phyloP scores from a whole-genome alignment of 2,888 invertebrate species.

The Opisthograptis luteolata region DNA sequence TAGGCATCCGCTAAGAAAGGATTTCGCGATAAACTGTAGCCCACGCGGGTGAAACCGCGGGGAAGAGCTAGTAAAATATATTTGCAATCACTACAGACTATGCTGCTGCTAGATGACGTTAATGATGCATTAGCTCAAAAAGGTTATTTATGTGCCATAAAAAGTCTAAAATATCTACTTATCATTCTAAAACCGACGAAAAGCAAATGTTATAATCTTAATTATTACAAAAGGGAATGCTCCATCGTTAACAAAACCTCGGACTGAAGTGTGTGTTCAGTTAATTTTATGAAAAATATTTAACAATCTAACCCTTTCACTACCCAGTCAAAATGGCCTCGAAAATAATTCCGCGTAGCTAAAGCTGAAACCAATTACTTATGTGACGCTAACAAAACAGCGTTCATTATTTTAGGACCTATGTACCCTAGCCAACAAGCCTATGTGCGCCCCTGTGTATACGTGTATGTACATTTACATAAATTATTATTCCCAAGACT shows the following conservation, averaged over 20 bases:
- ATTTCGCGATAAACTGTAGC: too few relatives aligned
- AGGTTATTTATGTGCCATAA: too few relatives aligned
- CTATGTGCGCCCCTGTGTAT: conserved; percentile 52
- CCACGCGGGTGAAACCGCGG: too few relatives aligned
- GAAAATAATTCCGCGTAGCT: conserved; percentile 25
- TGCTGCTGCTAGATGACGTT: too few relatives aligned
- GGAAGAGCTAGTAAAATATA: too few relatives aligned
- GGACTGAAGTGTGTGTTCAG: not conserved
- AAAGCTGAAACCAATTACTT: conserved; percentile 32
- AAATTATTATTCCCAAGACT: conserved; percentile 82
- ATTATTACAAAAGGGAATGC: not conserved
- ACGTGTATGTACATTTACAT: conserved; percentile 73
- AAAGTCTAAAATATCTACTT: too few relatives aligned
- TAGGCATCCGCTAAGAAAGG: too few relatives aligned
- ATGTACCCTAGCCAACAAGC: conserved; percentile 36
- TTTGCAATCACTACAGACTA: too few relatives aligned
- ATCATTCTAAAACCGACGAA: too few relatives aligned
- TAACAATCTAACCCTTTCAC: conserved; percentile 24
- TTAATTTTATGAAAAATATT: conserved; percentile 25
- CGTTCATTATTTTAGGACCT: conserved; percentile 46
- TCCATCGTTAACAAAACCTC: conserved; percentile 1
- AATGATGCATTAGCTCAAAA: too few relatives aligned
- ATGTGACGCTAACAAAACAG: conserved; percentile 39
- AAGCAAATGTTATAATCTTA: too few relatives aligned
- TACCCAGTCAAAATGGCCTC: conserved; percentile 23